Evolutionary conservation across 2,113 vertebrate species (phyloP), one percentile per base, ranked within the genome.

Genomic region (Colistium nudipinnis): DNA sequence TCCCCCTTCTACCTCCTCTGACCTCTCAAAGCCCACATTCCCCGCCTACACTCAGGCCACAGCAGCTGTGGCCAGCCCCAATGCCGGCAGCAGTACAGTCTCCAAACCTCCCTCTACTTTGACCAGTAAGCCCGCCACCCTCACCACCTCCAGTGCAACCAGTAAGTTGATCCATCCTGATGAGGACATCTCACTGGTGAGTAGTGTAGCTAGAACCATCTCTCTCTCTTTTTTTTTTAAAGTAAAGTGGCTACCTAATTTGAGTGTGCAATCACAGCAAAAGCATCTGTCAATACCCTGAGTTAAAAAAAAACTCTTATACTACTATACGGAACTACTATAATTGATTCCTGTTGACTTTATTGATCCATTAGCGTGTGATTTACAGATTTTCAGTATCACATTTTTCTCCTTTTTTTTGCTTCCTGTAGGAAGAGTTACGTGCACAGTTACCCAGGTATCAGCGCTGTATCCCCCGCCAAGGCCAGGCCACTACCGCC

Each of bases 151-250:
- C 92, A 98, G 95, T 93, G 96, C 96, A 93, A 97, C 96, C 93
- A 97, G 96, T 97, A 97, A 97, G 96, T 97, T 97, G 96, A 97
- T 98, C 94, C 96, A 97, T 88, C 96, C 96, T 91, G 96, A 98
- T 96, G 96, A 98, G 95, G 96, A 97, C 94, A 95, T 97, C 92
- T 97, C 96, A 69, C 92, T 98, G 96, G 96, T 98, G 92, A 98
- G 96, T 98, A 55, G 12, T 72, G 25, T 62, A 41, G 20, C 67
- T 73, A 19, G 35, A 76, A 33, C 64, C 6, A 1, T 30, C 28
- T 57, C 17, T 67, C 9, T 62, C 56, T 60, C 9, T 75, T 70
- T 9, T 75, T 70, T 57, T 54, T 81, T 81, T 70, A 76, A 88
- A 77, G 84, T 83, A 89, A 89, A 91, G 87, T 87, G 82, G 30